These are phyloP conservation scores for Rhinolophus ferrumequinum DNA, from an alignment of 2,113 vertebrate genomes.

Conservation along the genomic window DNA sequence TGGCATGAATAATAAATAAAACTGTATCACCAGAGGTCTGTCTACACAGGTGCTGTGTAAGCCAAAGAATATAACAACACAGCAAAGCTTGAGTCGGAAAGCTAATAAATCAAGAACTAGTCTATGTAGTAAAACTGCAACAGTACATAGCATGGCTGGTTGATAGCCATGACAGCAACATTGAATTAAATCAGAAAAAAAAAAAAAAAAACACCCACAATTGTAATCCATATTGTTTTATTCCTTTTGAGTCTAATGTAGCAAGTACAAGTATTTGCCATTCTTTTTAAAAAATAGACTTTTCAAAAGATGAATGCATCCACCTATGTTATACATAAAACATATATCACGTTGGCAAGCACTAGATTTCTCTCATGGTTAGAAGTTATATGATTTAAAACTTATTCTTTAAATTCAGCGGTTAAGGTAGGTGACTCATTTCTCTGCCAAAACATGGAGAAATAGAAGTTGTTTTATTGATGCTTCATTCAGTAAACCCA, in stretches of 20 bases:
- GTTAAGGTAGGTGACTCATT: conserved; percentile 52
- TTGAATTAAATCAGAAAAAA: conserved; percentile 64
- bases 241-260: conserved; percentile 62
- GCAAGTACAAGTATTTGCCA: conserved; percentile 45
- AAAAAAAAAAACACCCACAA: conserved; percentile 56
- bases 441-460: conserved; percentile 11
- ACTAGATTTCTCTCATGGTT: conserved; percentile 52
- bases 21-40: conserved; percentile 61
- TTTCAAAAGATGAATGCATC: conserved; percentile 67
- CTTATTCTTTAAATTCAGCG: conserved; percentile 55
- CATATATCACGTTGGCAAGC: not conserved
- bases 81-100: conserved; percentile 77
- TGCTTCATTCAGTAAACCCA: conserved; percentile 65
- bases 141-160: not conserved
- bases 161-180: conserved; percentile 40
- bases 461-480: conserved; percentile 41
- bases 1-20: conserved; percentile 81
- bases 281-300: conserved; percentile 63
- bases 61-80: conserved; percentile 75
- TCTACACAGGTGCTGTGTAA: conserved; percentile 76
- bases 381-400: conserved; percentile 52
- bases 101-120: conserved; percentile 78
- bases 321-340: not conserved
- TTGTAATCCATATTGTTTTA: conserved; percentile 30
- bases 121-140: conserved; percentile 66